A percentile compares a stretch with the other conserved stretches of the same genome.
These are phyloP conservation scores for Eurystomus glaucurus DNA, from an alignment of 2,797 vertebrate species.

Conservation along the genomic window DNA sequence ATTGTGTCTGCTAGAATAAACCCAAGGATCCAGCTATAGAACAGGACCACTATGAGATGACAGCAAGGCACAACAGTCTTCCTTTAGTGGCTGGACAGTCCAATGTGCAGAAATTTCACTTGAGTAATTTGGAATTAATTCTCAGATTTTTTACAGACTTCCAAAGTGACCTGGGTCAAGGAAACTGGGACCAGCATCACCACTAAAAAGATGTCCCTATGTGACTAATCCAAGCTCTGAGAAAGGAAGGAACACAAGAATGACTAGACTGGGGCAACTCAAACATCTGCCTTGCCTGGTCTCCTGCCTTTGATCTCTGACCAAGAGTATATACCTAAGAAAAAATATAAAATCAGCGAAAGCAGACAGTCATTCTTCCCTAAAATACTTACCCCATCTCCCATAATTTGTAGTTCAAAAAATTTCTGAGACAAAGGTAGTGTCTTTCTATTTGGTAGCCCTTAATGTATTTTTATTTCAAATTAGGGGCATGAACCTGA, in stretches of 20 bases:
- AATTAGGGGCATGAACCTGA: neutral
- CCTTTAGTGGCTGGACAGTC: neutral
- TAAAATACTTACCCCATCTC: neutral
- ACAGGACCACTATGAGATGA: neutral
- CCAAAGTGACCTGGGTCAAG: neutral
- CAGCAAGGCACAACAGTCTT: neutral
- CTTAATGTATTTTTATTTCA: neutral
- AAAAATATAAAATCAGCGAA: neutral
- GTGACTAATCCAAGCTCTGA: neutral
- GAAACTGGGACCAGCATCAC: neutral
- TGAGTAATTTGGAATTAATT: slow-evolving; percentile 9
- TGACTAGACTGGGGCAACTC: neutral
- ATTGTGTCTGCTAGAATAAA: neutral
- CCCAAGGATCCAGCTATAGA: neutral
- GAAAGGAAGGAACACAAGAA: neutral
- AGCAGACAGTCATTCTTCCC: neutral
- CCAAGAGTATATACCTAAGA: neutral
- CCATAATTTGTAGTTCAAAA: neutral
- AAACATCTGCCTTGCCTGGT: neutral
- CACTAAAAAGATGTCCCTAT: neutral
- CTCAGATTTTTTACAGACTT: neutral
- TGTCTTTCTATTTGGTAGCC: neutral
- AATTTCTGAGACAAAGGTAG: neutral
- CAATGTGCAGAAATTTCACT: neutral
- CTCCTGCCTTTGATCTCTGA: neutral